These are phyloP conservation scores for Myzus persicae DNA, from an alignment of 1,140 invertebrate species.

Conservation along the genomic window DNA sequence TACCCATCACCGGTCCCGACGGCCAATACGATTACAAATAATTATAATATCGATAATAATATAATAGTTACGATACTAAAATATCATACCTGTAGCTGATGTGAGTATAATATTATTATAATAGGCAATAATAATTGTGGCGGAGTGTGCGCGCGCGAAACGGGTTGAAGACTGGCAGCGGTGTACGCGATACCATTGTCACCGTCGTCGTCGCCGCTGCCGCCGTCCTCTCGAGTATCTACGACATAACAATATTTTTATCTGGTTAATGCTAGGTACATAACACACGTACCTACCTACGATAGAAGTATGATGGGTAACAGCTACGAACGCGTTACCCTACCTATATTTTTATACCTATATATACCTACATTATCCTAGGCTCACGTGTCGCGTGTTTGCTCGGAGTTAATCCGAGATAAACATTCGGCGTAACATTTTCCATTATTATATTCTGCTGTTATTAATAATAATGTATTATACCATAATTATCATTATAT, in stretches of 20 bases:
- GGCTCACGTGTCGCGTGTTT: conserved; percentile 1
- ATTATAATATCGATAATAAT: too few species aligned
- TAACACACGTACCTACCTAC: too few species aligned
- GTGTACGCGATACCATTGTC: too few species aligned
- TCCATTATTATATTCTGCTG: not conserved
- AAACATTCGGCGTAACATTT: not conserved
- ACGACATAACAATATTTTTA: not conserved
- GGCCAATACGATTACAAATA: too few species aligned
- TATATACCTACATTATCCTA: not conserved
- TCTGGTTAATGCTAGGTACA: not conserved
- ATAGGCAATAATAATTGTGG: not conserved
- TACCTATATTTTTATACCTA: not conserved
- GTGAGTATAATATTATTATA: too few species aligned
- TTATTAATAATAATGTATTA: not conserved
- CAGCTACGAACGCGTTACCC: not conserved
- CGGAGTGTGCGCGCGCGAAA: not conserved
- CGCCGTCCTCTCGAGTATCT: not conserved
- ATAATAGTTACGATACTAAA: too few species aligned
- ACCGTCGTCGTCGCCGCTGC: too few species aligned
- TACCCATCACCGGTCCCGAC: too few species aligned
- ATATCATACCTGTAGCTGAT: too few species aligned
- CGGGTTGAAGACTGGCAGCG: not conserved
- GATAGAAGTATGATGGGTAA: too few species aligned
- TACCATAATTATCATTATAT: not conserved
- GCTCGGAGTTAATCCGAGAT: not conserved